phyloP scores from a whole-genome alignment of 2,888 invertebrate species.

The Dryococelus australis region DNA sequence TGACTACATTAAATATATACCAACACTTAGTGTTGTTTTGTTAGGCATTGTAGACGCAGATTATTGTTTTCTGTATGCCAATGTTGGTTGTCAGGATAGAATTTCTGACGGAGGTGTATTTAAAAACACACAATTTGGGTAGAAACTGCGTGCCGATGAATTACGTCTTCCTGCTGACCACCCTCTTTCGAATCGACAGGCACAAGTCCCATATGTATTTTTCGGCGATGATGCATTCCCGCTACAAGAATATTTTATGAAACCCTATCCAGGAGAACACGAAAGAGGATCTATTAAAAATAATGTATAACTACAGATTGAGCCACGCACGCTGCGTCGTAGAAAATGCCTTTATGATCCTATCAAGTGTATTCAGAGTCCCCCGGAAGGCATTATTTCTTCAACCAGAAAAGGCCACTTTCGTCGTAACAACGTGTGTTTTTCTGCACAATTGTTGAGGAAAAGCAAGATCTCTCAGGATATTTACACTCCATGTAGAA shows the following conservation, averaged over 20 bases:
- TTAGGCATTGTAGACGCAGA: slow-evolving; percentile 50
- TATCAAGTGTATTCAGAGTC: not conserved
- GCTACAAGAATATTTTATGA: not conserved
- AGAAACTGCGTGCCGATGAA: not conserved
- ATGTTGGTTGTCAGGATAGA: slow-evolving; percentile 51
- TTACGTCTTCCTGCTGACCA: not conserved
- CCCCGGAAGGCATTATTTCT: not conserved
- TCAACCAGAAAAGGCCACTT: not conserved
- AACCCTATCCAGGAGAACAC: not conserved
- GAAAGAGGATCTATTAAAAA: not conserved
- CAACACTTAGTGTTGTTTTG: slow-evolving; percentile 49
- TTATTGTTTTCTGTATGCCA: slow-evolving; percentile 51
- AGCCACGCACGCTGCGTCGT: not conserved
- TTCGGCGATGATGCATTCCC: slow-evolving; percentile 1
- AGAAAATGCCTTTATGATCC: not conserved
- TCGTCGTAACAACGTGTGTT: too few relatives aligned
- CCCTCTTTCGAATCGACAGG: not conserved
- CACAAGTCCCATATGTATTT: not conserved
- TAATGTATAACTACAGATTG: not conserved
- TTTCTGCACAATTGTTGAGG: too few relatives aligned
- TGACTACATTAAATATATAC: slow-evolving; percentile 50
- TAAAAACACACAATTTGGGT: slow-evolving; percentile 25
- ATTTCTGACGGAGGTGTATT: slow-evolving; percentile 49
- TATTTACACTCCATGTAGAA: too few relatives aligned
- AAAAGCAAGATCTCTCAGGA: too few relatives aligned